Base-by-base conservation (phyloP, 2,888 invertebrate species). In the Hirtodrosophila duncani region DNA sequence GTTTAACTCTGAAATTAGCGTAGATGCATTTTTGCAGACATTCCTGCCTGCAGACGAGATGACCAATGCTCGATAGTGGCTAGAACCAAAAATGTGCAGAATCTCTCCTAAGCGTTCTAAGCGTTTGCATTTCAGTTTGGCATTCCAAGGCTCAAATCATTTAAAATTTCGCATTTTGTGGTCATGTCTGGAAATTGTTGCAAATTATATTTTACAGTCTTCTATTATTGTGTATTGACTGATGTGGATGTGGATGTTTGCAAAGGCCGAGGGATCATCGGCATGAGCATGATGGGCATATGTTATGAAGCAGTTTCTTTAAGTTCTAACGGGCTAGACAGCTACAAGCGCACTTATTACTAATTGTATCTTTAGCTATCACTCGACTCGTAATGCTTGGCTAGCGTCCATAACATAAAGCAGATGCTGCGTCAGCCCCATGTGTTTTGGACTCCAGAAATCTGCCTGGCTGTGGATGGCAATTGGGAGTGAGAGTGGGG, bases 1-100 rank as follows among this genome's bases (percentile, higher is more conserved):
- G 68, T 71, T 82, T 77, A 81, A 67, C 64, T 56, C 50, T 49
- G 70, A 83, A 82, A 82, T 82, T 82, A 82, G 82, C 83, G 74
- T 67, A 79, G 77, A 78, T 78, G 79, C 71, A 56, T 78, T 77
- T 79, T 67, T 44, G 52, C 42, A 52, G 43, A 61, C 75, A 75
- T 75, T 71, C 77, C 64, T 56, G 56, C 41, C 48, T 44, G 39
- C 18, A 38, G 38, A 60, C 59, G 77, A n/a, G n/a, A 71, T 77
- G 80, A 77, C 77, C 72, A 77, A 56, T 64, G 62, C 41, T 59
- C 68, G 71, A 71, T 67, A 24, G 56, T 50, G 55, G 46, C n/a
- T n/a, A n/a, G n/a, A n/a, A n/a, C n/a, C n/a, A n/a, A n/a, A n/a
- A n/a, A n/a, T n/a, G n/a, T n/a, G n/a, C n/a, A n/a, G n/a, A n/a